Evolutionary conservation across 2,888 invertebrate species (phyloP).

Genomic region (Drosophila percnosoma): DNA sequence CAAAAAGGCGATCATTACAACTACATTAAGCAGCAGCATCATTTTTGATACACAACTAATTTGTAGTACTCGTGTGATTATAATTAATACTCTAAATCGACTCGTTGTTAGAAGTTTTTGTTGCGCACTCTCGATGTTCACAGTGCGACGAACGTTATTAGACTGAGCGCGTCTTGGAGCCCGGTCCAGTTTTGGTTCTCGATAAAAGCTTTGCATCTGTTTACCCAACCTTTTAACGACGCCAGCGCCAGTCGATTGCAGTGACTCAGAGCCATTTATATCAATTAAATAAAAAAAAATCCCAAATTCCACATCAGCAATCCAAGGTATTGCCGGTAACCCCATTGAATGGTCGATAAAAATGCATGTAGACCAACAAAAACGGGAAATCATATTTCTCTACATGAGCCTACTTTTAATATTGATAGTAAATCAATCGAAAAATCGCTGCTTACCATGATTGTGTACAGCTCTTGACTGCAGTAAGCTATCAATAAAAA

Average conservation of each 20-base stretch:
- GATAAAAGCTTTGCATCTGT: no score
- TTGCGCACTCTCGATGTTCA: conserved; percentile 35
- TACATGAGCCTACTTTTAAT: background rate
- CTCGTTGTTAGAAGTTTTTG: background rate
- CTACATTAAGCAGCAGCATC: conserved; percentile 41
- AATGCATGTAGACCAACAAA: background rate
- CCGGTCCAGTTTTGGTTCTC: background rate
- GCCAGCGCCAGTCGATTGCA: background rate
- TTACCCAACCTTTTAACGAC: no score
- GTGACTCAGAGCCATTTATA: conserved; percentile 11
- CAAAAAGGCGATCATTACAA: conserved; percentile 44
- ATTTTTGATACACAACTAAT: conserved; percentile 18
- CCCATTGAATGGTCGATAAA: background rate
- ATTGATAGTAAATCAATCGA: background rate
- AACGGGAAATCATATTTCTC: background rate
- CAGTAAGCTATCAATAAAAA: conserved; percentile 45
- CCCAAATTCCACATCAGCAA: conserved; percentile 9
- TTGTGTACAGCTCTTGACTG: conserved; percentile 69
- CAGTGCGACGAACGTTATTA: conserved; percentile 59
- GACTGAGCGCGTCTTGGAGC: conserved; percentile 55
- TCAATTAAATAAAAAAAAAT: conserved; percentile 19
- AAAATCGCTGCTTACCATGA: conserved; percentile 17
- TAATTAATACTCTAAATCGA: background rate
- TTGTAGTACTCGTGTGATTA: background rate
- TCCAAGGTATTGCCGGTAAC: background rate